Percentiles rank a stretch among this genome's conserved stretches.
Conservation (phyloP, 2,888 invertebrate genomes). For the Apodemia zela region DNA sequence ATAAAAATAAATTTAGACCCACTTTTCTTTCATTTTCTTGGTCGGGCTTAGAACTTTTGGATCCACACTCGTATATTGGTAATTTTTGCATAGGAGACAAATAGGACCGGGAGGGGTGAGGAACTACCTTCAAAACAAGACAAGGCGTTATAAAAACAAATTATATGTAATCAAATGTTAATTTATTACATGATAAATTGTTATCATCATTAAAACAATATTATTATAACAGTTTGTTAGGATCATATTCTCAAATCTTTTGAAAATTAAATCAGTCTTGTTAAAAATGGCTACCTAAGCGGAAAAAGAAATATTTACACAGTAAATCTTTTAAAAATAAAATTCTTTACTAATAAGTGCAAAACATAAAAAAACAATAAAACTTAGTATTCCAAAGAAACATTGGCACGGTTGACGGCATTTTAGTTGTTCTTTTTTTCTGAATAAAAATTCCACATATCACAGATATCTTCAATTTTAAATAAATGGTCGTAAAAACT, state of each 20-base stretch:
- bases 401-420: slow-evolving; percentile 57
- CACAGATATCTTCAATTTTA: slow-evolving; percentile 24
- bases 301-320: slow-evolving; percentile 59
- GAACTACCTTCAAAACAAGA: too few species aligned
- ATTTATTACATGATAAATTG: slow-evolving; percentile 77
- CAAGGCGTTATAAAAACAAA: too few species aligned
- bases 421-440: slow-evolving; percentile 28
- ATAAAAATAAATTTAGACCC: too few species aligned
- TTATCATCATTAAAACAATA: slow-evolving; percentile 71
- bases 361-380: slow-evolving; percentile 53
- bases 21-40: too few species aligned
- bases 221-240: slow-evolving; percentile 70
- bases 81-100: too few species aligned
- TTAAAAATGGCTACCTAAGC: slow-evolving; percentile 77
- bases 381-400: slow-evolving; percentile 53
- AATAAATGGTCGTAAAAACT: slow-evolving; percentile 17
- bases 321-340: slow-evolving; percentile 51
- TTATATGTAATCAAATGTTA: slow-evolving; percentile 47
- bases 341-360: slow-evolving; percentile 49
- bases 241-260: slow-evolving; percentile 67
- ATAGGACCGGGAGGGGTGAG: too few species aligned
- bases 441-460: slow-evolving; percentile 21
- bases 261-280: slow-evolving; percentile 80
- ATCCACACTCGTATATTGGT: too few species aligned
- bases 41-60: too few species aligned